These are phyloP conservation scores for Triplophysa tibetana DNA, from an alignment of 2,113 vertebrate species.

Conservation along the genomic window DNA sequence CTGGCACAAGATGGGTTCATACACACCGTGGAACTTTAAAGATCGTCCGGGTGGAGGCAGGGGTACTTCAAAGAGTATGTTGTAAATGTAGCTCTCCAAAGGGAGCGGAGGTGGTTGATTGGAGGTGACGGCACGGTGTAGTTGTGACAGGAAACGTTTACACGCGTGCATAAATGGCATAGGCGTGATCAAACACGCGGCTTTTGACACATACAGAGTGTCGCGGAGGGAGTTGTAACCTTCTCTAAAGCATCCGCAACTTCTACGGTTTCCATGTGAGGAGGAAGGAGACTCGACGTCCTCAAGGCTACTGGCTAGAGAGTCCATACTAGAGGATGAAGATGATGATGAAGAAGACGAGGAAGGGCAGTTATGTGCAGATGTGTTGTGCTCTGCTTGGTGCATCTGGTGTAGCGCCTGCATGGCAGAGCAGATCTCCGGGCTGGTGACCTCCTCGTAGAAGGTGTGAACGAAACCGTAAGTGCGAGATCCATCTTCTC, in stretches of 20 bases:
- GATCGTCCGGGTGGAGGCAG: slow-evolving; percentile 90
- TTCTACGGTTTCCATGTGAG: slow-evolving; percentile 76
- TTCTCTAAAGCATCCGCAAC: slow-evolving; percentile 75
- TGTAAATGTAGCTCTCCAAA: slow-evolving; percentile 96
- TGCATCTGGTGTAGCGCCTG: slow-evolving; percentile 97
- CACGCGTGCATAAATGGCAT: slow-evolving; percentile 96
- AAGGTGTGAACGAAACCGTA: slow-evolving; percentile 96
- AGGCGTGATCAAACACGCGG: slow-evolving; percentile 91
- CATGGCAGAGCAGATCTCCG: slow-evolving; percentile 93
- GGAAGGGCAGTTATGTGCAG: slow-evolving; percentile 68
- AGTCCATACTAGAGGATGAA: slow-evolving; percentile 95
- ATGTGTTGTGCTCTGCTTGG: slow-evolving; percentile 86
- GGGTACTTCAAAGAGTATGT: slow-evolving; percentile 95
- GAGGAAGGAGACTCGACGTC: slow-evolving; percentile 83
- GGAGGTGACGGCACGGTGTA: slow-evolving; percentile 86
- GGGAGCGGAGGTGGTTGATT: slow-evolving; percentile 88
- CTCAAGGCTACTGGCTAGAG: slow-evolving; percentile 85
- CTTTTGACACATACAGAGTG: slow-evolving; percentile 93
- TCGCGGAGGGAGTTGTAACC: slow-evolving; percentile 87
- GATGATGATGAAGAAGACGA: slow-evolving; percentile 78
- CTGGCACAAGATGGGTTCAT: slow-evolving; percentile 93
- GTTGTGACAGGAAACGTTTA: slow-evolving; percentile 89
- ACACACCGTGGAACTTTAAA: slow-evolving; percentile 91
- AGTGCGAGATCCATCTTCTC: slow-evolving; percentile 88
- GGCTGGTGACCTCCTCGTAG: slow-evolving; percentile 91